phyloP scores from a whole-genome alignment of 2,888 invertebrate genomes.

The Meghimatium bilineatum region DNA sequence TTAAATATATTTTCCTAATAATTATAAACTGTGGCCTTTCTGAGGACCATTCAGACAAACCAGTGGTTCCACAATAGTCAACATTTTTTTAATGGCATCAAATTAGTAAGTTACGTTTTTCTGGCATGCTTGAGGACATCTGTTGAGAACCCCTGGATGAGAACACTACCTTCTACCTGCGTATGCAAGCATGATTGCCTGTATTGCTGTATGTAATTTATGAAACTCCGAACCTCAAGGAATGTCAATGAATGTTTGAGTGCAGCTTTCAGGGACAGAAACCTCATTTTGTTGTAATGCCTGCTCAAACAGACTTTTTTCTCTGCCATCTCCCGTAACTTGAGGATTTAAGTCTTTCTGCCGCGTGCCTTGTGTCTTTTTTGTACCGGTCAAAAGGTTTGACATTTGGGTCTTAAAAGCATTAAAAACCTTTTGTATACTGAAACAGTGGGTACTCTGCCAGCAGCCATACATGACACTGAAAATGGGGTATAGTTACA shows the following conservation, averaged over 20 bases:
- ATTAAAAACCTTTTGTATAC: not conserved
- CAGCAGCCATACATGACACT: no score
- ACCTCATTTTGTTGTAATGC: constrained; percentile 42
- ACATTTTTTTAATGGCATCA: no score
- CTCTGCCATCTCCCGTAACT: constrained; percentile 9
- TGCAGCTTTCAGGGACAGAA: constrained; percentile 16
- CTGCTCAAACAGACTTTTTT: constrained; percentile 24
- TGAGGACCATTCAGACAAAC: no score
- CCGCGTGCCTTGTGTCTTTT: not conserved
- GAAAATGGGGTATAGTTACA: not conserved
- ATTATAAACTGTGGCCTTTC: no score
- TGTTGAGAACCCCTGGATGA: no score
- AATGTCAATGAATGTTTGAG: constrained; percentile 38
- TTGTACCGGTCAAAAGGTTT: constrained; percentile 15
- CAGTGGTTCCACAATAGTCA: no score
- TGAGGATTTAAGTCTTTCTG: not conserved
- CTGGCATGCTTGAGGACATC: no score
- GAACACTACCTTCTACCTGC: not conserved
- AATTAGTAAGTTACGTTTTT: no score
- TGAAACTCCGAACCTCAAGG: constrained; percentile 26
- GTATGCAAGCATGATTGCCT: constrained; percentile 18
- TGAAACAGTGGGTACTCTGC: not conserved
- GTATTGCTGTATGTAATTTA: constrained; percentile 35
- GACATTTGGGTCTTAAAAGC: constrained; percentile 21
- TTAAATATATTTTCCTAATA: no score